These are phyloP conservation scores for Mystacornis crossleyi DNA, from an alignment of 2,113 vertebrate genomes.

Conservation along the genomic window DNA sequence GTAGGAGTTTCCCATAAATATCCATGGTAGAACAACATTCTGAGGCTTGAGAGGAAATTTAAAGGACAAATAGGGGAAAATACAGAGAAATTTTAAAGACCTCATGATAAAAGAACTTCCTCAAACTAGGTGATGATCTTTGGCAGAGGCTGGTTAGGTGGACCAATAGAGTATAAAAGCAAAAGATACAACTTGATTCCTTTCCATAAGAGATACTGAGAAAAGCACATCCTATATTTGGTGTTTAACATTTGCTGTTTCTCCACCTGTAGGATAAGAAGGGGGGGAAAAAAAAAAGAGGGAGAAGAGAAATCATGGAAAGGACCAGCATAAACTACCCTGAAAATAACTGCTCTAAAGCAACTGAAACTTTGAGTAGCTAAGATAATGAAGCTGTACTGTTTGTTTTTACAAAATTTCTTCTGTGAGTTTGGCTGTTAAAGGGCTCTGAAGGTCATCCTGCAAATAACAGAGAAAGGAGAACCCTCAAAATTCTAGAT, in stretches of 20 bases:
- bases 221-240: neutral
- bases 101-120: neutral
- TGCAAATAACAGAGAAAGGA: neutral
- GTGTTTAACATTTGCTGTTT: neutral
- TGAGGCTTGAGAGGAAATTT: conserved; percentile 6
- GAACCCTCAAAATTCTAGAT: neutral
- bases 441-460: neutral
- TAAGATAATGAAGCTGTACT: neutral
- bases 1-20: conserved; percentile 27
- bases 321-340: neutral
- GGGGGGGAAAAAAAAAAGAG: neutral
- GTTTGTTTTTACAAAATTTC: neutral
- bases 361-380: neutral
- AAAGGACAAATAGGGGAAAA: conserved; percentile 6
- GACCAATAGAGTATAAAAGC: neutral
- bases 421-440: neutral
- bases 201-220: neutral
- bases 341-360: neutral
- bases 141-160: neutral
- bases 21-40: conserved; percentile 2
- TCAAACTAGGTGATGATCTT: neutral
- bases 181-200: neutral
- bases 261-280: neutral
- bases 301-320: neutral
- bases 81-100: neutral